phyloP scores from a whole-genome alignment of 2,113 vertebrate species.

The Melierax canorus region DNA sequence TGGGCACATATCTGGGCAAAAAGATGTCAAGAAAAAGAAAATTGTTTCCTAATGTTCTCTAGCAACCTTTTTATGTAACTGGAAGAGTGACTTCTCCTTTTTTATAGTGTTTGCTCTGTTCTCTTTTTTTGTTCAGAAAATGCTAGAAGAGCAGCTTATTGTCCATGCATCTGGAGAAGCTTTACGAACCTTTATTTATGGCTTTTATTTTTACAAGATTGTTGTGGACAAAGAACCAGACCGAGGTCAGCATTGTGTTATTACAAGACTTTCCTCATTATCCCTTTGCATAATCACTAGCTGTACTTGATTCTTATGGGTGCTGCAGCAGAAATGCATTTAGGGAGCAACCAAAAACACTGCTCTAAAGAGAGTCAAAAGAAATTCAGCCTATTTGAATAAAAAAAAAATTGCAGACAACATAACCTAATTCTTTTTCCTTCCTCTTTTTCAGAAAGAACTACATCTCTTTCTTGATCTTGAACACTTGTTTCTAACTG shows the following conservation, averaged over 20 bases:
- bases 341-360: background rate
- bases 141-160: slow-evolving; percentile 94
- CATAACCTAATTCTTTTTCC: background rate
- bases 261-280: background rate
- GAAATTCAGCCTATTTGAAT: background rate
- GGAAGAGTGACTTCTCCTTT: background rate
- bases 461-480: background rate
- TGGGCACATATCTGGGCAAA: background rate
- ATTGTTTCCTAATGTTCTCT: background rate
- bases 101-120: background rate
- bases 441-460: background rate
- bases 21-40: background rate
- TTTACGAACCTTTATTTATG: slow-evolving; percentile 92
- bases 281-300: background rate
- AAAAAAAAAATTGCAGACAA: background rate
- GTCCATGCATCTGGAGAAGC: slow-evolving; percentile 91
- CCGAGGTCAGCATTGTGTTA: slow-evolving; percentile 69
- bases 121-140: slow-evolving; percentile 81
- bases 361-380: background rate
- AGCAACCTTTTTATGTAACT: background rate
- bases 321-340: background rate
- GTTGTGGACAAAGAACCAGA: slow-evolving; percentile 87
- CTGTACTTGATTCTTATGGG: background rate
- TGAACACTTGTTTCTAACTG: background rate
- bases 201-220: slow-evolving; percentile 97